Evolutionary conservation across 2,113 vertebrate species (phyloP).

Genomic region (Protomyctophum bolini): DNA sequence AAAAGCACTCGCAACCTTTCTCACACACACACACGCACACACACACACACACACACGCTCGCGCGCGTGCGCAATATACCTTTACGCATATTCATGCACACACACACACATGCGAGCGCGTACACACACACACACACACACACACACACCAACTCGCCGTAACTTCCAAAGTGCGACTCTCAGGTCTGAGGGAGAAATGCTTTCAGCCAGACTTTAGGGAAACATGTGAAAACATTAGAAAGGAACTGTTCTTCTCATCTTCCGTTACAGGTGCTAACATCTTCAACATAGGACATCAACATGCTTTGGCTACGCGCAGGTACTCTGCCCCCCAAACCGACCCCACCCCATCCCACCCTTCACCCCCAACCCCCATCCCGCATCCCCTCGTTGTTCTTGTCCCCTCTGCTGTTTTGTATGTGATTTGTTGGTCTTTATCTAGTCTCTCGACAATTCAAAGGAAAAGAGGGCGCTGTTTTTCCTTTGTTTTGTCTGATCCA

Average conservation of each 20-base stretch:
- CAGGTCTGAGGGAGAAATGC: slow-evolving; percentile 56
- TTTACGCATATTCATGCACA: slow-evolving; percentile 45
- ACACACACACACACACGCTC: slow-evolving; percentile 15
- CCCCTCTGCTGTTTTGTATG: slow-evolving; percentile 34
- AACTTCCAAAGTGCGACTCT: slow-evolving; percentile 47
- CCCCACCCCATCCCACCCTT: too few species aligned
- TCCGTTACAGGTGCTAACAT: slow-evolving; percentile 71
- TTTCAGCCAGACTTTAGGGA: slow-evolving; percentile 41
- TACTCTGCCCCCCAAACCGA: slow-evolving; percentile 54
- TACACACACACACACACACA: slow-evolving; percentile 5
- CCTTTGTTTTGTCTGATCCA: too few species aligned
- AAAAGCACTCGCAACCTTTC: slow-evolving; percentile 58
- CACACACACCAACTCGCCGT: slow-evolving; percentile 21
- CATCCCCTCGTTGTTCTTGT: slow-evolving; percentile 9
- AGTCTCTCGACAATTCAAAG: background rate
- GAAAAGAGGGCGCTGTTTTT: too few species aligned
- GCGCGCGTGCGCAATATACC: slow-evolving; percentile 7
- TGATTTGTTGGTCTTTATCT: slow-evolving; percentile 32
- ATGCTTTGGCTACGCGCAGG: slow-evolving; percentile 85
- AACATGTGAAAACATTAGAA: slow-evolving; percentile 76
- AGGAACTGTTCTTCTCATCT: slow-evolving; percentile 65
- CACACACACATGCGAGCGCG: slow-evolving; percentile 22
- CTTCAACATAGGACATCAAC: slow-evolving; percentile 62
- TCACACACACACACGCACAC: slow-evolving; percentile 51
- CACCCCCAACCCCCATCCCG: too few species aligned